A percentile compares a stretch with the other conserved stretches of the same genome.
These are phyloP conservation scores for Palythoa grandis DNA, from an alignment of 92 coral and sea anemone genomes.

Conservation along the genomic window DNA sequence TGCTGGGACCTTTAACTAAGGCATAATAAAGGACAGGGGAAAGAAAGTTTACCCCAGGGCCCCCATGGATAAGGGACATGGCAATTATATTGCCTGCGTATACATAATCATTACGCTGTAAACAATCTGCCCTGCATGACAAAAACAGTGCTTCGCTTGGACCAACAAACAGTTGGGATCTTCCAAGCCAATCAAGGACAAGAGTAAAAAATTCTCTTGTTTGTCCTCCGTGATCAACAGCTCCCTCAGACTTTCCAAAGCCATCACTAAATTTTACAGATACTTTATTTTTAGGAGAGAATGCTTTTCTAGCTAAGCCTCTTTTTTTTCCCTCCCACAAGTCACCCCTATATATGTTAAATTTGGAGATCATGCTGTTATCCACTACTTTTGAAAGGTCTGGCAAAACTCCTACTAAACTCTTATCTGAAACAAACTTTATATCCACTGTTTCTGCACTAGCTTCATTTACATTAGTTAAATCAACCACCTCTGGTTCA, in stretches of 20 bases:
- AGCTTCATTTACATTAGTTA: neutral
- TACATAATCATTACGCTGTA: slow-evolving; percentile 58
- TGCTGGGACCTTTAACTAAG: slow-evolving; percentile 58
- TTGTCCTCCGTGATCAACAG: slow-evolving; percentile 71
- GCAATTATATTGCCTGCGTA: too few species aligned
- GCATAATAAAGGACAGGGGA: slow-evolving; percentile 67
- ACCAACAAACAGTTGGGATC: slow-evolving; percentile 67
- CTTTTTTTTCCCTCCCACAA: slow-evolving; percentile 72
- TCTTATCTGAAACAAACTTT: neutral
- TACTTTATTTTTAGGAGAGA: slow-evolving; percentile 59
- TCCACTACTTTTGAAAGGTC: slow-evolving; percentile 52
- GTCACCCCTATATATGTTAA: slow-evolving; percentile 67
- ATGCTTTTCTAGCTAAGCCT: slow-evolving; percentile 64
- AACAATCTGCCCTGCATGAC: slow-evolving; percentile 65
- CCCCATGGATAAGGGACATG: slow-evolving; percentile 74
- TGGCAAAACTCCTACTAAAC: slow-evolving; percentile 23
- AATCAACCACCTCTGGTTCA: slow-evolving; percentile 38
- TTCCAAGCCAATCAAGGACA: slow-evolving; percentile 57
- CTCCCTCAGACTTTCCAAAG: slow-evolving; percentile 66
- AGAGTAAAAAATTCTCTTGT: slow-evolving; percentile 73
- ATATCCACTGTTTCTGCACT: neutral
- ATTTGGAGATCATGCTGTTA: slow-evolving; percentile 57
- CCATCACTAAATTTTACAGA: slow-evolving; percentile 66
- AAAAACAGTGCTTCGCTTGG: slow-evolving; percentile 50
- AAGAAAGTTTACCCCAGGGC: slow-evolving; percentile 63